These are phyloP conservation scores for Pheosia gnoma DNA, from an alignment of 2,888 invertebrate species.

Conservation along the genomic window DNA sequence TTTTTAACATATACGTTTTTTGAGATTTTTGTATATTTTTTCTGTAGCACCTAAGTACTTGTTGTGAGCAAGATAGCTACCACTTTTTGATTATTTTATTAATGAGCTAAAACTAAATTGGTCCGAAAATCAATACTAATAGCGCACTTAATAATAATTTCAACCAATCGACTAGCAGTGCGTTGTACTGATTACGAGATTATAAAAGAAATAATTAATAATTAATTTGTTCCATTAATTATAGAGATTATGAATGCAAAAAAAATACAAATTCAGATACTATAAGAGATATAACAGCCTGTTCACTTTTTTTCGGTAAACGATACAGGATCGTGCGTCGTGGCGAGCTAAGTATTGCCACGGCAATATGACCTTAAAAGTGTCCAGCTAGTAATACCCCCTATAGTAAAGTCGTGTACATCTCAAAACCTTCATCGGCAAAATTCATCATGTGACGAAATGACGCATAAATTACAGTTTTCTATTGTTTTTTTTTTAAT, in stretches of 20 bases:
- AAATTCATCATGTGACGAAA: background rate
- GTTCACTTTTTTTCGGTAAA: too few relatives aligned
- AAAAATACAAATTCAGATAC: too few relatives aligned
- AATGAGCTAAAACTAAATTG: constrained; percentile 3
- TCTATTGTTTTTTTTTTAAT: too few relatives aligned
- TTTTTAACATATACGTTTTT: constrained; percentile 10
- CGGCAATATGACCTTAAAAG: too few relatives aligned
- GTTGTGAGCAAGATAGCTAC: constrained; percentile 34
- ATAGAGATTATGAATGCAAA: background rate
- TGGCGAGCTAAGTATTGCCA: too few relatives aligned
- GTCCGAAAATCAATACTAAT: constrained; percentile 2
- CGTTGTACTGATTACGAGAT: constrained; percentile 36
- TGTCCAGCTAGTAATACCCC: too few relatives aligned
- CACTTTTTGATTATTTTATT: background rate
- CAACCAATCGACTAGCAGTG: constrained; percentile 38
- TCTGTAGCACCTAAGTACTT: constrained; percentile 32
- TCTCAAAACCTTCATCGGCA: too few relatives aligned
- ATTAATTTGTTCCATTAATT: background rate
- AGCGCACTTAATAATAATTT: constrained; percentile 6
- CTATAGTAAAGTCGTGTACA: too few relatives aligned
- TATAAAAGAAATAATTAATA: background rate
- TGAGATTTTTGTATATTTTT: constrained; percentile 11
- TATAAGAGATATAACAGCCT: too few relatives aligned
- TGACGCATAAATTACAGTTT: too few relatives aligned
- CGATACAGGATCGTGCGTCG: too few relatives aligned